Conservation (phyloP, 2,797 vertebrate genomes). For the Schizopygopsis malacanthus region DNA sequence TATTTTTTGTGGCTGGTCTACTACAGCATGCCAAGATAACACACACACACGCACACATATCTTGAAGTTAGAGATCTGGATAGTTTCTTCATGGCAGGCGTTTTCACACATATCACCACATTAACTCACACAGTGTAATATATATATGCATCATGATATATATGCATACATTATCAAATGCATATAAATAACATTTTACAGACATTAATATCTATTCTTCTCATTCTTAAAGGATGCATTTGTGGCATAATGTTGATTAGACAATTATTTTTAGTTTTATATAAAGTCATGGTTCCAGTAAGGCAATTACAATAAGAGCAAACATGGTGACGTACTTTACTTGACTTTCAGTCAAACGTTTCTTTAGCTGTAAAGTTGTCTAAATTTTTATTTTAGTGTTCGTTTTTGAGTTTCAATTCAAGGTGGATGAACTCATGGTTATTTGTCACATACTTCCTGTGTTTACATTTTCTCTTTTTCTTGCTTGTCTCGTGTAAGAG, state of each 20-base stretch:
- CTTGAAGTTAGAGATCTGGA: slow-evolving; percentile 32
- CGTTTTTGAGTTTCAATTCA: not conserved
- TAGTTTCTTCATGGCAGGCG: not conserved
- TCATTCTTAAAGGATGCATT: not conserved
- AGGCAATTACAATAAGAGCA: not conserved
- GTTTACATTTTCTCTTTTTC: not conserved
- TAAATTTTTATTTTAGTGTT: not conserved
- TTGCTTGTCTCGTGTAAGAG: too few species aligned
- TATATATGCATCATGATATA: not conserved
- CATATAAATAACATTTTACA: not conserved
- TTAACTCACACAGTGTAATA: too few species aligned
- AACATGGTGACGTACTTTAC: not conserved
- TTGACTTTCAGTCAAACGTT: not conserved
- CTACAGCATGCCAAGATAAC: slow-evolving; percentile 16
- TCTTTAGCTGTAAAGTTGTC: not conserved
- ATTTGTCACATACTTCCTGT: not conserved
- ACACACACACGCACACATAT: slow-evolving; percentile 2
- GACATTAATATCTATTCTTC: too few species aligned
- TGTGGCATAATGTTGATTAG: not conserved
- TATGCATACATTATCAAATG: not conserved
- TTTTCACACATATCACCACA: slow-evolving; percentile 7
- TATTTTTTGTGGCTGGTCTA: slow-evolving; percentile 40
- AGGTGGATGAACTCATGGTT: not conserved
- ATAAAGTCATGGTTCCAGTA: not conserved
- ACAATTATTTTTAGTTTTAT: not conserved